Conservation (phyloP, 2,113 vertebrate species). For the Burhinus bistriatus region DNA sequence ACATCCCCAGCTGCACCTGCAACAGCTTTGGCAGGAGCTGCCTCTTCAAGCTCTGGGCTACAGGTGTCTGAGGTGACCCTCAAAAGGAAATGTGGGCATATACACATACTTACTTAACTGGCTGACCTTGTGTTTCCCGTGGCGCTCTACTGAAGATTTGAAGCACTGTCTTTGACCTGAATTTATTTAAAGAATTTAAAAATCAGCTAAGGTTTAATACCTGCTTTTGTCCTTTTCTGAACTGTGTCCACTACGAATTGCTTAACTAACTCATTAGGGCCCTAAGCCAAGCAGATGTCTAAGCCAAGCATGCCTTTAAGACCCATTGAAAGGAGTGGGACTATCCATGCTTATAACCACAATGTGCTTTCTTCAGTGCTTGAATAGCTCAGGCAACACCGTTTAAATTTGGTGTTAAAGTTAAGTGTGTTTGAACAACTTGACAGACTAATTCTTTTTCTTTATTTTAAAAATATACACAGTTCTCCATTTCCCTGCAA, state of each 20-base stretch:
- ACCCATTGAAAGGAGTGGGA: not conserved
- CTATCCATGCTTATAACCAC: not conserved
- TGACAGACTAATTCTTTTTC: not conserved
- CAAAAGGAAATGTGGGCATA: not conserved
- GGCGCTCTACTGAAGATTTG: not conserved
- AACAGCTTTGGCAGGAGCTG: not conserved
- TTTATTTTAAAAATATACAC: not conserved
- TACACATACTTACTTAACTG: not conserved
- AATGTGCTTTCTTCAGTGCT: not conserved
- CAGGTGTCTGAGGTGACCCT: not conserved
- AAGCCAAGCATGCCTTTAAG: not conserved
- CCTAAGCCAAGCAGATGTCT: not conserved
- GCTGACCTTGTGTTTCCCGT: accelerated
- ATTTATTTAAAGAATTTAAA: not conserved
- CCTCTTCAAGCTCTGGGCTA: not conserved
- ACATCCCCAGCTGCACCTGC: not conserved
- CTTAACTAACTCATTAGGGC: not conserved
- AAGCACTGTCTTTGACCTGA: not conserved
- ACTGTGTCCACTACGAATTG: not conserved
- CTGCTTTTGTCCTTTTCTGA: not conserved
- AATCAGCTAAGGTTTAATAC: not conserved
- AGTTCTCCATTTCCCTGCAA: not conserved
- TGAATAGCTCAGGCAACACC: not conserved
- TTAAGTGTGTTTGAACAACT: not conserved
- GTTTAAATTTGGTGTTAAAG: not conserved